Conservation (phyloP, 2,888 invertebrate species). For the Tupiocoris notatus region DNA sequence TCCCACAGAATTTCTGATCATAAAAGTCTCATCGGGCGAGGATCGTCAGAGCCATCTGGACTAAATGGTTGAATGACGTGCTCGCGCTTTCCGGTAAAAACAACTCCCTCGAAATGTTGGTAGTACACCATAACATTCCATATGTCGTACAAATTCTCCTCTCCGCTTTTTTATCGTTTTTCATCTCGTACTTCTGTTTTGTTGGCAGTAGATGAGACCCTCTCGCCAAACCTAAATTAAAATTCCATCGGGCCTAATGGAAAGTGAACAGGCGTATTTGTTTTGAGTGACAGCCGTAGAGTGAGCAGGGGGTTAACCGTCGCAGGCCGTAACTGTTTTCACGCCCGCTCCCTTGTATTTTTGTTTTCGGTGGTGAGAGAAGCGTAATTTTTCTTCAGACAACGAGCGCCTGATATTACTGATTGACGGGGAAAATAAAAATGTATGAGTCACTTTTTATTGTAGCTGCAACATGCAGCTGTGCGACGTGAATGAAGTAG, state of each 20-base stretch:
- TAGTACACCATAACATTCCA: background rate
- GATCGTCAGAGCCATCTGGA: too few species aligned
- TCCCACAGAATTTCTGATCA: too few species aligned
- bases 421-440: too few species aligned
- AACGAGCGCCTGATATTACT: too few species aligned
- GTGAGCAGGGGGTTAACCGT: background rate
- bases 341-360: slow-evolving; percentile 3
- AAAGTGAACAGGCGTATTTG: slow-evolving; percentile 27
- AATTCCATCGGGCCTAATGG: slow-evolving; percentile 35
- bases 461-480: too few species aligned
- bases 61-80: too few species aligned
- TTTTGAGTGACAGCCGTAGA: slow-evolving; percentile 20
- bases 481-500: too few species aligned
- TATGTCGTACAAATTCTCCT: background rate
- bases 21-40: too few species aligned
- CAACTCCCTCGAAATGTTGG: too few species aligned
- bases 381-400: background rate
- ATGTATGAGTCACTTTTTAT: too few species aligned
- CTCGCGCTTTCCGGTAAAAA: too few species aligned
- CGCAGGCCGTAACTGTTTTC: slow-evolving; percentile 9
- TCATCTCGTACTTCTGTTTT: background rate
- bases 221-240: slow-evolving; percentile 19
- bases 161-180: background rate
- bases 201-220: background rate
- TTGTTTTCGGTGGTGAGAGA: background rate